Evolutionary conservation across 1,140 invertebrate genomes (phyloP).

Genomic region (Theocolax elegans): DNA sequence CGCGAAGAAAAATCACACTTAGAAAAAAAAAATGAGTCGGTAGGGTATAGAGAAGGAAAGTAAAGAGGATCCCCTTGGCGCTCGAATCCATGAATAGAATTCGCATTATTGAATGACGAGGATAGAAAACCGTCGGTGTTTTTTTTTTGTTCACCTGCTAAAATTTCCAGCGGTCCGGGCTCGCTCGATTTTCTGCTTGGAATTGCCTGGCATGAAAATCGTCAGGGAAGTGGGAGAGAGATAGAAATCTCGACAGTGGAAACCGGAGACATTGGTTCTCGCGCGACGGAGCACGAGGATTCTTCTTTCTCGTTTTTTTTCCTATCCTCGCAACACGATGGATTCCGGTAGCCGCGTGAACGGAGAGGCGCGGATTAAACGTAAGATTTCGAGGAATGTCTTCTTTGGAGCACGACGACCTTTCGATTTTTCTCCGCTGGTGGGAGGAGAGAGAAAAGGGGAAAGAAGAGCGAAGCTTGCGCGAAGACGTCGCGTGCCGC

Average conservation of each 20-base stretch:
- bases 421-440: slow-evolving; percentile 48
- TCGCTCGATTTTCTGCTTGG: slow-evolving; percentile 47
- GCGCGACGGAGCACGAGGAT: slow-evolving; percentile 52
- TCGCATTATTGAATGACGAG: slow-evolving; percentile 31
- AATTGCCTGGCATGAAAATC: slow-evolving; percentile 38
- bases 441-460: background rate
- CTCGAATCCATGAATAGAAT: slow-evolving; percentile 27
- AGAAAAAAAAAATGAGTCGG: too few species aligned
- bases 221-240: background rate
- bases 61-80: background rate
- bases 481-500: too few species aligned
- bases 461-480: background rate
- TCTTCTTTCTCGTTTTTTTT: slow-evolving; percentile 46
- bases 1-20: background rate
- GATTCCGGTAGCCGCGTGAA: slow-evolving; percentile 22
- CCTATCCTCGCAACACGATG: background rate
- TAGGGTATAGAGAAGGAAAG: background rate
- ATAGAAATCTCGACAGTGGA: slow-evolving; percentile 47
- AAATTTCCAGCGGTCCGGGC: background rate
- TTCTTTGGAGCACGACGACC: slow-evolving; percentile 52
- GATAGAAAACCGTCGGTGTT: background rate
- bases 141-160: slow-evolving; percentile 9
- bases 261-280: slow-evolving; percentile 55
- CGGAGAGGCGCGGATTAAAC: slow-evolving; percentile 18
- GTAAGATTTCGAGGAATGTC: slow-evolving; percentile 55